Evolutionary conservation across 2,797 vertebrate species (phyloP).

Genomic region (Zenarchopterus dispar): DNA sequence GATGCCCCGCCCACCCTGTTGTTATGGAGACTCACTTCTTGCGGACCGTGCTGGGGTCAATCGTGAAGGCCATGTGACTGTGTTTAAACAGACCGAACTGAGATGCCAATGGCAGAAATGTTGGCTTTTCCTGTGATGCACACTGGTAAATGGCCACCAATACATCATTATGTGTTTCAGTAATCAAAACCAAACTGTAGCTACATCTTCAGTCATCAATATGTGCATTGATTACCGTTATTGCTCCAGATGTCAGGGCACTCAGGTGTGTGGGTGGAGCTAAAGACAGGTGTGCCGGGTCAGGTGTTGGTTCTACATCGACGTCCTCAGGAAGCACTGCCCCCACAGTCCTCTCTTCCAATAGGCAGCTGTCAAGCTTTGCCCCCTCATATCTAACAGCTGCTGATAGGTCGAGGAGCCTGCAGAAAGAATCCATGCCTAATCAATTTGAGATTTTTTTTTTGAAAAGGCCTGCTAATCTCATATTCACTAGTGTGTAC

Average conservation of each 20-base stretch:
- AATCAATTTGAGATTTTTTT: conserved; percentile 4
- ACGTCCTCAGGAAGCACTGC: conserved; percentile 66
- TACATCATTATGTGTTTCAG: no score
- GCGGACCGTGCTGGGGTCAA: conserved; percentile 84
- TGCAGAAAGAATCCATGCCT: conserved; percentile 54
- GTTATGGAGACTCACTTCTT: conserved; percentile 82
- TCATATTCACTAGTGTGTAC: no score
- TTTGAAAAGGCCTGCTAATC: no score
- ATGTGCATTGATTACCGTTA: conserved; percentile 54
- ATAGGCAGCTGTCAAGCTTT: conserved; percentile 87
- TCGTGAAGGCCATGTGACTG: conserved; percentile 89
- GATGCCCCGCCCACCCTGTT: neutral
- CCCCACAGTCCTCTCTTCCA: conserved; percentile 76
- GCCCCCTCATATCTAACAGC: conserved; percentile 84
- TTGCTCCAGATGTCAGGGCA: conserved; percentile 44
- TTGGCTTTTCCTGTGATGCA: conserved; percentile 60
- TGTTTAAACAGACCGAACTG: conserved; percentile 89
- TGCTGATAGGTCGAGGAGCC: conserved; percentile 89
- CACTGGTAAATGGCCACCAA: conserved; percentile 63
- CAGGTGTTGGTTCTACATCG: conserved; percentile 70
- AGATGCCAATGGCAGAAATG: conserved; percentile 74
- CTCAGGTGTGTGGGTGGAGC: conserved; percentile 56
- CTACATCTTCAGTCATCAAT: neutral
- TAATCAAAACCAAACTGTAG: neutral
- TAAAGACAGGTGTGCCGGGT: conserved; percentile 61